Evolutionary conservation across 35 echinoderm and acorn worm species (phyloP).

Genomic region (Acanthaster planci): DNA sequence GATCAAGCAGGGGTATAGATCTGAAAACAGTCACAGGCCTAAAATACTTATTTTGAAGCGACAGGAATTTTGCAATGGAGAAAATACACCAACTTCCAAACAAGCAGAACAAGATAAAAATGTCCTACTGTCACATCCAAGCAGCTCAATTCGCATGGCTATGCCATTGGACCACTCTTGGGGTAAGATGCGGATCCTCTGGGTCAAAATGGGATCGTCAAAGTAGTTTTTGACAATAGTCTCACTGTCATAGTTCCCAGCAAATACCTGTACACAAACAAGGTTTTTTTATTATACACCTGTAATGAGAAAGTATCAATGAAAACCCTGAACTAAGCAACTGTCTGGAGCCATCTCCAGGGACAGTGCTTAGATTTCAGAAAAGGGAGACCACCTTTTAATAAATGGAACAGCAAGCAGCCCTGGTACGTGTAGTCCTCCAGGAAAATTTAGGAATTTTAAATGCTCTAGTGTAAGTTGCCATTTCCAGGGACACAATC

Average conservation of each 20-base stretch:
- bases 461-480: too few species aligned
- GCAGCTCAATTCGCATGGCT: constrained; percentile 51
- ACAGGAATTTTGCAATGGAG: too few species aligned
- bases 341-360: neutral
- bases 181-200: constrained; percentile 3
- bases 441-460: too few species aligned
- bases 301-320: neutral
- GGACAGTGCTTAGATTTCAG: neutral
- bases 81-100: too few species aligned
- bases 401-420: too few species aligned
- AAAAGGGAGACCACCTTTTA: neutral
- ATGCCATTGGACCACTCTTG: neutral
- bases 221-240: constrained; percentile 55
- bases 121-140: constrained; percentile 48
- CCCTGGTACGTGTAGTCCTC: too few species aligned
- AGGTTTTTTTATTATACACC: too few species aligned
- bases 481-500: too few species aligned
- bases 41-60: too few species aligned
- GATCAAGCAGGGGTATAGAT: too few species aligned
- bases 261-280: constrained; percentile 21
- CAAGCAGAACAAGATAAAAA: too few species aligned
- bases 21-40: too few species aligned
- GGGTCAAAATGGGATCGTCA: constrained; percentile 10
- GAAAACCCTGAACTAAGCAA: neutral
- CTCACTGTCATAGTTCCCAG: constrained; percentile 46